These are phyloP conservation scores for Cylloceria caligata DNA, from an alignment of 2,888 invertebrate genomes.

Conservation along the genomic window DNA sequence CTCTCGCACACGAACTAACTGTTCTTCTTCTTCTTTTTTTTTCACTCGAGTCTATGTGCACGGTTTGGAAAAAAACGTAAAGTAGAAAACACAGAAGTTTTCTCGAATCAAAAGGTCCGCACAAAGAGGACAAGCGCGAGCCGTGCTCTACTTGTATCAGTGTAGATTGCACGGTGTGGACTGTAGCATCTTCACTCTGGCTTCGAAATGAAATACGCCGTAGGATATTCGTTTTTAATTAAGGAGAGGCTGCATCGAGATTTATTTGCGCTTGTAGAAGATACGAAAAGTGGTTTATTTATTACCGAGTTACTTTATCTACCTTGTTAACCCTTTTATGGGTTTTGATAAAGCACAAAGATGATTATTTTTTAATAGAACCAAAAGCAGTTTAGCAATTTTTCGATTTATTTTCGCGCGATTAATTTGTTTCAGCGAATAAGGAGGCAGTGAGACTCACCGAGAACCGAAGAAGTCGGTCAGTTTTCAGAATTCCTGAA, in stretches of 20 bases:
- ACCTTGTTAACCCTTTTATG: background rate
- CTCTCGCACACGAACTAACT: constrained; percentile 19
- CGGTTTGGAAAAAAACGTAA: constrained; percentile 32
- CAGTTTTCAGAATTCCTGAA: constrained; percentile 24
- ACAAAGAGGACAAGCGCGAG: constrained; percentile 45
- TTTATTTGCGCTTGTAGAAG: background rate
- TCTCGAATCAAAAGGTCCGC: constrained; percentile 54
- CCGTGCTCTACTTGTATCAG: constrained; percentile 21
- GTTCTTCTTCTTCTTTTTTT: constrained; percentile 39
- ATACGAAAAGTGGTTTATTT: background rate
- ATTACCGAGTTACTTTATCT: background rate
- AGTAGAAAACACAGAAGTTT: constrained; percentile 34
- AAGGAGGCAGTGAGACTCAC: constrained; percentile 11
- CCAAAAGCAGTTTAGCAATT: background rate
- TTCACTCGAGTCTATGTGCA: constrained; percentile 41
- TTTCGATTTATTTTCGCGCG: background rate
- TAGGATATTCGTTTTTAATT: constrained; percentile 35
- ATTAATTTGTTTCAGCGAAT: background rate
- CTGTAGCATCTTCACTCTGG: background rate
- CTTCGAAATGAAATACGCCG: constrained; percentile 20
- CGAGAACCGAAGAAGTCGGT: constrained; percentile 16
- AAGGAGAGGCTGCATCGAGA: background rate
- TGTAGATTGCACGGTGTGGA: background rate
- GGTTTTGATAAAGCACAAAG: background rate
- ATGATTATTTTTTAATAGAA: background rate